A percentile compares a stretch with the other conserved stretches of the same genome.
Conservation (phyloP, 30 jellyfish, hydroid and myxozoan genomes). For the Aurelia aurita complex sp. Pacific region DNA sequence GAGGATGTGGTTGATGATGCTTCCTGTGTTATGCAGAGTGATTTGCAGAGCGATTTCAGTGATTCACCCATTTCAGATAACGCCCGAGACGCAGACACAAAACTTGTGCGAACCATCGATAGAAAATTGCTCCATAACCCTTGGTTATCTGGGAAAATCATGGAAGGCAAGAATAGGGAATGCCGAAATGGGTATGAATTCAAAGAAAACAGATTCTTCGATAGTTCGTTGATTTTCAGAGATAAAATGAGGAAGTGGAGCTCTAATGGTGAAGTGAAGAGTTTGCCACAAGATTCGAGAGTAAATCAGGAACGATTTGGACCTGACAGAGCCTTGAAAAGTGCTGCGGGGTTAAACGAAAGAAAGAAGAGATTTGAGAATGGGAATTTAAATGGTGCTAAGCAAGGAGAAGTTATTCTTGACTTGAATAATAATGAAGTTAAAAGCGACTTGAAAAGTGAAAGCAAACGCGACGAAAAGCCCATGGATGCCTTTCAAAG, state of each 20-base stretch:
- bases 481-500: no score
- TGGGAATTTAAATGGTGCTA: no score
- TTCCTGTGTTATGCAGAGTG: neutral
- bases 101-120: neutral
- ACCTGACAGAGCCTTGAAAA: no score
- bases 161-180: neutral
- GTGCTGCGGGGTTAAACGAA: no score
- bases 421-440: no score
- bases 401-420: no score
- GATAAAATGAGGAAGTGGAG: constrained; percentile 21
- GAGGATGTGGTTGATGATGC: neutral
- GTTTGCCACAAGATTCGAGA: neutral
- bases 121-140: constrained; percentile 19
- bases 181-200: no score
- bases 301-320: no score
- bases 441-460: no score
- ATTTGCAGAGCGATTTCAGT: neutral
- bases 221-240: constrained; percentile 15
- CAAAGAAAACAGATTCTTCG: no score
- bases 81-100: neutral
- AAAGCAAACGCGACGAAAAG: no score
- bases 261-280: neutral
- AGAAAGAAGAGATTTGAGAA: no score
- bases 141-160: constrained; percentile 52
- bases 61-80: neutral